Base-by-base conservation (phyloP, 2,113 vertebrate genomes). In the Ursus arctos region DNA sequence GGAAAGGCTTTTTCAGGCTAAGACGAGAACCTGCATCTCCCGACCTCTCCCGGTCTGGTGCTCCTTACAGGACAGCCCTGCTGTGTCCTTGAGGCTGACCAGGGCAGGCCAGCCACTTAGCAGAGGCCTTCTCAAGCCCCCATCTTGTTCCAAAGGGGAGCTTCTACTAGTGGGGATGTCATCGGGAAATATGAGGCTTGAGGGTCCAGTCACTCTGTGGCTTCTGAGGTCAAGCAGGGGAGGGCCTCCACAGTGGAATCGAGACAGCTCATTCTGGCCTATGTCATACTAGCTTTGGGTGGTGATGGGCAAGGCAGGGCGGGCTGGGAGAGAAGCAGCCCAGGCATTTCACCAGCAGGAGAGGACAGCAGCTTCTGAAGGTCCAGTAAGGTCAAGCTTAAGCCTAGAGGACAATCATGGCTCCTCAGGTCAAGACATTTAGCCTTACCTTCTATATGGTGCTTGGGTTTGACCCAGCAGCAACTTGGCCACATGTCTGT, bases 61-160 rank as follows among this genome's bases (percentile, higher is more conserved):
- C 12, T 65, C 47, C 43, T 1, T 33, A 6, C 11, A 6, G 10
- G 36, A 31, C 15, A 11, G 18, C 6, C 33, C 12, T 15, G 5
- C 21, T 9, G 13, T 4, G 19, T 59, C 47, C 76, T 31, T 14
- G 28, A 57, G 21, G 6, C 47, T 33, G 33, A 21, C 7, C 49
- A 28, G 43, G 8, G 31, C 5, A 0, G 0, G 15, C 51, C 71
- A 57, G 12, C 1, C 2, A 6, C 11, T 22, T 71, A 49, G 21
- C 7, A 53, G 53, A 47, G 40, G 5, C 3, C 21, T 24, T 81
- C 47, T 36, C 63, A 93, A 53, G 31, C 11, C 28, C 13, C 49
- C 1, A 1, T 47, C 43, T 77, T 15, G 6, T 51, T 31, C 31
- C 84, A 67, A 51, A 92, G 36, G 21, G 10, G n/a, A 43, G 1